phyloP scores from a whole-genome alignment of 1,140 invertebrate genomes.

The Mya arenaria region DNA sequence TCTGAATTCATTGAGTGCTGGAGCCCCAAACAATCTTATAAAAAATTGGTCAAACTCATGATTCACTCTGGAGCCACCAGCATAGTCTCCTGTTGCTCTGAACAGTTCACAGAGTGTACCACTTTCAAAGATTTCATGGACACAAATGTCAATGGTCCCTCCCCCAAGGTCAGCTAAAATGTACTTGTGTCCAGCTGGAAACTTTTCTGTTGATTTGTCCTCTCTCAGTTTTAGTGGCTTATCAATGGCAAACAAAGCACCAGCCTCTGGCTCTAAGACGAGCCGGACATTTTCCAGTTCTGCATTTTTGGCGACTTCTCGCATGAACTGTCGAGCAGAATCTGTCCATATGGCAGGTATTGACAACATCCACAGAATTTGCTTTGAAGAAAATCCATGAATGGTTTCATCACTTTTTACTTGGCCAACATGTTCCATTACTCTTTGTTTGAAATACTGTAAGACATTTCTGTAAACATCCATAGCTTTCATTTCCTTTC shows the following conservation, averaged over 20 bases:
- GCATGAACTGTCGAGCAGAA: conserved; percentile 26
- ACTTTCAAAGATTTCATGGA: conserved; percentile 13
- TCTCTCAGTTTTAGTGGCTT: neutral
- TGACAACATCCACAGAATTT: conserved; percentile 22
- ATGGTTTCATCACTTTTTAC: too few species aligned
- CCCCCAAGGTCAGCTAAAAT: conserved; percentile 30
- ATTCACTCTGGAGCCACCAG: conserved; percentile 9
- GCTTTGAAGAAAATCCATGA: too few species aligned
- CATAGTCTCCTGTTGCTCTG: conserved; percentile 11
- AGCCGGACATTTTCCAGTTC: neutral
- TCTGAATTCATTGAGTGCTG: too few species aligned
- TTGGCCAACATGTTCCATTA: too few species aligned
- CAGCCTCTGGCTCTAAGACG: conserved; percentile 28
- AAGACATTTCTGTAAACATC: too few species aligned
- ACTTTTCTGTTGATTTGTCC: too few species aligned
- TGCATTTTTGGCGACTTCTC: conserved; percentile 22
- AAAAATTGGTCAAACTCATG: too few species aligned
- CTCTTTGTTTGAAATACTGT: too few species aligned
- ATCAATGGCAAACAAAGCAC: conserved; percentile 2
- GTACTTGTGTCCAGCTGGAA: neutral
- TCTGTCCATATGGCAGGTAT: conserved; percentile 25
- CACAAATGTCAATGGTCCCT: conserved; percentile 27
- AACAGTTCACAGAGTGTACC: neutral
- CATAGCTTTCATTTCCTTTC: too few species aligned
- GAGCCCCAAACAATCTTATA: too few species aligned